phyloP scores from a whole-genome alignment of 2,888 invertebrate genomes.

The Cephonodes hylas region DNA sequence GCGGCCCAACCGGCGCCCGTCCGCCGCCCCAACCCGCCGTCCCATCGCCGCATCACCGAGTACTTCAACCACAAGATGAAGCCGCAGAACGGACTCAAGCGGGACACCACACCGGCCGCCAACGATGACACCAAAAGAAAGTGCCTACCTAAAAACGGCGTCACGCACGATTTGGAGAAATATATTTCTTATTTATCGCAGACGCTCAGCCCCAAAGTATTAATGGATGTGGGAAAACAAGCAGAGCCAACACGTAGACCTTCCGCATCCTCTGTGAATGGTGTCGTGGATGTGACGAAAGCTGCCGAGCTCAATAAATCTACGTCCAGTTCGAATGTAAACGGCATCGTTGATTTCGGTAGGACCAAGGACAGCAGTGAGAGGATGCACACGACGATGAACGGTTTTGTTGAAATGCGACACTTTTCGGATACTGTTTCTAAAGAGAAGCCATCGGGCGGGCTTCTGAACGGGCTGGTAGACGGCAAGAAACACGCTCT shows the following conservation, averaged over 20 bases:
- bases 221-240: constrained; percentile 68
- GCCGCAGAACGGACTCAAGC: constrained; percentile 80
- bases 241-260: constrained; percentile 44
- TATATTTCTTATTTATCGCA: constrained; percentile 76
- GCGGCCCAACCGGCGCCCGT: constrained; percentile 63
- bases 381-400: constrained; percentile 53
- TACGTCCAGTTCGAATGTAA: constrained; percentile 37
- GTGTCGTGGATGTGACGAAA: constrained; percentile 40
- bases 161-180: constrained; percentile 73
- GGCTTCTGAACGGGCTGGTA: constrained; percentile 52
- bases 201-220: constrained; percentile 73
- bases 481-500: constrained; percentile 53
- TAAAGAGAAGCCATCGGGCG: constrained; percentile 49
- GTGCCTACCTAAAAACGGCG: constrained; percentile 72
- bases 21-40: constrained; percentile 59
- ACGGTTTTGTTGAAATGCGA: constrained; percentile 65
- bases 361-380: constrained; percentile 55
- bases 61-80: constrained; percentile 93
- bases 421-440: constrained; percentile 48
- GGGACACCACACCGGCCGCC: constrained; percentile 52
- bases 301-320: constrained; percentile 50
- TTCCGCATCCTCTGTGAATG: constrained; percentile 35
- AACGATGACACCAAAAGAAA: constrained; percentile 68
- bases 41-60: constrained; percentile 91
- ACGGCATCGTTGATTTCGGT: constrained; percentile 54